phyloP scores from a whole-genome alignment of 2,113 vertebrate species.

The Planiliza haematocheilus region DNA sequence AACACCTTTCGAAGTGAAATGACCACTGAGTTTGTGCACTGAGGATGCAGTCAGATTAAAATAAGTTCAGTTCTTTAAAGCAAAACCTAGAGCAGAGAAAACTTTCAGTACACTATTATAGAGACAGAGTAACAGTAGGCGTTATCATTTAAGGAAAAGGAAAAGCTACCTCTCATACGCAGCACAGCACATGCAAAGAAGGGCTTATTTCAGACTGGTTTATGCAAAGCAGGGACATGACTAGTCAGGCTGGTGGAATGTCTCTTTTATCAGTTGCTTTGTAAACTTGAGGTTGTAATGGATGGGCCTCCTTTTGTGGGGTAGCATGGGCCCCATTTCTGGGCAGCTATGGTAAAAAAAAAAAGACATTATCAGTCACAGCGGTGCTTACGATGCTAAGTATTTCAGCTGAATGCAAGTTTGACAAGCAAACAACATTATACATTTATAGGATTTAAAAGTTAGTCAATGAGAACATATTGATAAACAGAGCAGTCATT shows the following conservation, averaged over 20 bases:
- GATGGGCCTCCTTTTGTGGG: conserved; percentile 24
- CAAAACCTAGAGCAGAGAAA: neutral
- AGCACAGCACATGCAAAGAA: too few species aligned
- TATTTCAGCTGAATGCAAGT: neutral
- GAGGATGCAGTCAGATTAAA: neutral
- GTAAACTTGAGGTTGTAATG: conserved; percentile 39
- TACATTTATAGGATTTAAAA: neutral
- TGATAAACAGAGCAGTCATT: too few species aligned
- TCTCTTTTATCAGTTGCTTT: conserved; percentile 55
- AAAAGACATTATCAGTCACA: neutral
- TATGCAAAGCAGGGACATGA: conserved; percentile 38
- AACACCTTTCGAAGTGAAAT: too few species aligned
- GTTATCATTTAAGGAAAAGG: neutral
- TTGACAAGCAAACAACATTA: neutral
- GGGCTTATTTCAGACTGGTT: neutral
- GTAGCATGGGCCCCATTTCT: conserved; percentile 9
- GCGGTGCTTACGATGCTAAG: neutral
- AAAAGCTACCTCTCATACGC: neutral
- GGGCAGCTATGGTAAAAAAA: neutral
- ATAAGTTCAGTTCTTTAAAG: neutral
- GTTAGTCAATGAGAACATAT: neutral
- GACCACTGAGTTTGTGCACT: neutral
- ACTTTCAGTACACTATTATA: neutral
- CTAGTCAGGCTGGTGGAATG: conserved; percentile 38
- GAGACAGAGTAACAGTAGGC: neutral